A percentile compares a stretch with the other conserved stretches of the same genome.
Conservation (phyloP, 2,113 vertebrate genomes). For the Trochalopteron elliotii region DNA sequence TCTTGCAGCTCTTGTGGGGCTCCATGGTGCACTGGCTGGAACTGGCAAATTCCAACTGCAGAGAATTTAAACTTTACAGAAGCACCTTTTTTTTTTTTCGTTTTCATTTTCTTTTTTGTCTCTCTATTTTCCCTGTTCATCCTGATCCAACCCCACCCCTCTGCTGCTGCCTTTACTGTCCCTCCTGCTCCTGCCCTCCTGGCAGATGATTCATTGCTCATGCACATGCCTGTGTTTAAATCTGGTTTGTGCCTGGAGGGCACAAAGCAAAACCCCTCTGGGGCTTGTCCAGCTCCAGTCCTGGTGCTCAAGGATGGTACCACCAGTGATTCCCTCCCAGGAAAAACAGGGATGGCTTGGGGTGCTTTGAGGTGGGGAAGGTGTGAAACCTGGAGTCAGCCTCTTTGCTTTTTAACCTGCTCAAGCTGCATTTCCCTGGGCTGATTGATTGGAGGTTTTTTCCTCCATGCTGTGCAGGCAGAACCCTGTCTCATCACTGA, state of each 20-base stretch:
- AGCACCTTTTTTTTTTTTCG: not conserved
- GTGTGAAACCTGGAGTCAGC: not conserved
- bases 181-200: not conserved
- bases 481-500: rapidly evolving
- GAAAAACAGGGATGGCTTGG: not conserved
- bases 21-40: rapidly evolving
- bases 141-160: not conserved
- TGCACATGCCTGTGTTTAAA: not conserved
- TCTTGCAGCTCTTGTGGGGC: not conserved
- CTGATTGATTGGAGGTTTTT: not conserved
- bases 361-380: not conserved
- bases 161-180: not conserved
- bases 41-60: not conserved
- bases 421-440: not conserved
- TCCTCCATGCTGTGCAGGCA: not conserved
- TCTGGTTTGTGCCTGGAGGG: not conserved
- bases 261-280: not conserved
- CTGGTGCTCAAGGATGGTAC: not conserved
- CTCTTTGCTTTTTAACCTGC: not conserved
- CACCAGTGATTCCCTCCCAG: not conserved
- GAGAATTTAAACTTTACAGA: not conserved
- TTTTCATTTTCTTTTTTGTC: not conserved
- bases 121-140: not conserved
- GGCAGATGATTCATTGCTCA: not conserved
- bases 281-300: not conserved